Conservation (phyloP, 35 echinoderm and acorn worm species). For the Eucidaris tribuloides region DNA sequence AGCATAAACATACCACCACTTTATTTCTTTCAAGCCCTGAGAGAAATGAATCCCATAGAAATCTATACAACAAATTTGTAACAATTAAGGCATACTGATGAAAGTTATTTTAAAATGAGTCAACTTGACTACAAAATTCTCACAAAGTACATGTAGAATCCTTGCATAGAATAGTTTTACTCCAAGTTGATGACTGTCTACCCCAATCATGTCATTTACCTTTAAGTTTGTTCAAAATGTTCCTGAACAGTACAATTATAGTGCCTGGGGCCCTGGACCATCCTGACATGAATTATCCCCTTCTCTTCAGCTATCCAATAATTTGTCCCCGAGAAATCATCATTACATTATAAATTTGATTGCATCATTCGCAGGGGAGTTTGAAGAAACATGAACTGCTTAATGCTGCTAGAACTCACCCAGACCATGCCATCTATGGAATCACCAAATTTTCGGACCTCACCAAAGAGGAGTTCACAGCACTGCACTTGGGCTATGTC, state of each 20-base stretch:
- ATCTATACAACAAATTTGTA: no score
- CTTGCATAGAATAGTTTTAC: no score
- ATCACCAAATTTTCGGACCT: constrained; percentile 85
- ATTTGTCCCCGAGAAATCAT: neutral
- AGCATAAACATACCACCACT: no score
- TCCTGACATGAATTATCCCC: neutral
- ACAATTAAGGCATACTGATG: no score
- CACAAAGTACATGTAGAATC: no score
- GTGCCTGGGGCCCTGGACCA: neutral
- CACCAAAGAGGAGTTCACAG: constrained; percentile 69
- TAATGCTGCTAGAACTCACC: constrained; percentile 25
- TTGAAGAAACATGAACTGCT: constrained; percentile 54
- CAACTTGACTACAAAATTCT: no score
- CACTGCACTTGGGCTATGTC: constrained; percentile 26
- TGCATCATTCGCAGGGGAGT: constrained; percentile 45
- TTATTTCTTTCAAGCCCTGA: no score
- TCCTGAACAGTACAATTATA: neutral
- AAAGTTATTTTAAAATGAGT: no score
- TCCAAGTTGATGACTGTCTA: no score
- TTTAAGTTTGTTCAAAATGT: neutral
- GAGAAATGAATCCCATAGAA: no score
- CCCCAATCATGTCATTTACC: neutral
- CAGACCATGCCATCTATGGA: constrained; percentile 69
- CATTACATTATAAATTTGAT: neutral
- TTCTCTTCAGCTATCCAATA: neutral